These are phyloP conservation scores for Pristionchus pacificus DNA, from an alignment of 1,140 invertebrate genomes.

Conservation along the genomic window DNA sequence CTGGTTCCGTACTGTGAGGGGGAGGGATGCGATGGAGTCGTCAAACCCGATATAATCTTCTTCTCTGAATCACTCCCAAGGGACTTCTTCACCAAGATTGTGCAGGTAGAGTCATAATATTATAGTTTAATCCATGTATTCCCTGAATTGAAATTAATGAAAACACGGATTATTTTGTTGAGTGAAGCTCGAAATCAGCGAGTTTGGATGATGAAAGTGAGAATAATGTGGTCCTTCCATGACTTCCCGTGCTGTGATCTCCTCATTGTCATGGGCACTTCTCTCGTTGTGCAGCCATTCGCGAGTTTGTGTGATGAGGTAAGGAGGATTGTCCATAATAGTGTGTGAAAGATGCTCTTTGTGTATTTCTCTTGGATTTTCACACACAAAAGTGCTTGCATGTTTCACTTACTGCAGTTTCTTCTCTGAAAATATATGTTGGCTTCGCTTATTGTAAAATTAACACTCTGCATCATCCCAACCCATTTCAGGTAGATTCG, in stretches of 20 bases:
- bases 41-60: conserved; percentile 21
- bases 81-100: conserved; percentile 11
- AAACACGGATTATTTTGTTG: too few species aligned
- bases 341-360: too few species aligned
- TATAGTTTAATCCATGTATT: not conserved
- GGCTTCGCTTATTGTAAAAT: conserved; percentile 5
- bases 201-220: too few species aligned
- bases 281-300: conserved; percentile 87
- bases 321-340: too few species aligned
- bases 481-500: conserved; percentile 61
- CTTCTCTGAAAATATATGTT: too few species aligned
- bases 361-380: conserved; percentile 2
- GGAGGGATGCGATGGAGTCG: conserved; percentile 6
- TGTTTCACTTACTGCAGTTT: not conserved
- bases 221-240: too few species aligned
- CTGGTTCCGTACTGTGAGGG: conserved; percentile 6
- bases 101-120: conserved; percentile 4
- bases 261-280: conserved; percentile 89
- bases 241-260: conserved; percentile 85
- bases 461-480: not conserved
- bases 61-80: conserved; percentile 21
- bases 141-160: not conserved
- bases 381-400: not conserved
- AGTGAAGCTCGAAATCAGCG: too few species aligned
- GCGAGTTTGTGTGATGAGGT: conserved; percentile 61